Conservation (phyloP, 2,113 vertebrate genomes). For the Cricetomys ansorgei region DNA sequence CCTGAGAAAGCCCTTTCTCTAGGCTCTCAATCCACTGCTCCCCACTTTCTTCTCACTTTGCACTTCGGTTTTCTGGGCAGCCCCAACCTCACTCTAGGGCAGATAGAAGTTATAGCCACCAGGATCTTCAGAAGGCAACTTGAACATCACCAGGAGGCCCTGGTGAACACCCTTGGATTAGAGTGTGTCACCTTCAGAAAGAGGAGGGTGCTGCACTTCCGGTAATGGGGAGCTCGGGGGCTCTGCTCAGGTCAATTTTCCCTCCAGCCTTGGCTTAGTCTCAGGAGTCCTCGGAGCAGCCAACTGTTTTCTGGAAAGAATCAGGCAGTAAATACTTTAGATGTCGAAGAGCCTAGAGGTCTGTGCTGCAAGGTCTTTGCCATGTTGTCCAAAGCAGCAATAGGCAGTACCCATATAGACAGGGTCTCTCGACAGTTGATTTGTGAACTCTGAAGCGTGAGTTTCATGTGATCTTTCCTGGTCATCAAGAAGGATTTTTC, state of each 20-base stretch:
- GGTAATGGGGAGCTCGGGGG: background rate
- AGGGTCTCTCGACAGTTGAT: background rate
- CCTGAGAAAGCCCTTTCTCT: background rate
- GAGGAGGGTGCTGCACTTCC: background rate
- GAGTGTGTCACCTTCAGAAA: background rate
- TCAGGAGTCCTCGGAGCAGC: background rate
- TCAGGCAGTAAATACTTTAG: background rate
- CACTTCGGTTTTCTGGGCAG: conserved; percentile 17
- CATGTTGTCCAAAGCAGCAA: background rate
- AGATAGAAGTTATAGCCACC: background rate
- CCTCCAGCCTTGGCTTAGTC: background rate
- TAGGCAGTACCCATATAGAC: background rate
- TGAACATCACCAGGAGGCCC: background rate
- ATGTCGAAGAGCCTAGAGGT: background rate
- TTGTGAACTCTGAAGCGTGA: background rate
- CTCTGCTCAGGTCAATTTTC: background rate
- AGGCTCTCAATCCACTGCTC: background rate
- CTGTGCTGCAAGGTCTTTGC: background rate
- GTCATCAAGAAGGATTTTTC: background rate
- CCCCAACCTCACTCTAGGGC: background rate
- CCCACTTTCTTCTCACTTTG: background rate
- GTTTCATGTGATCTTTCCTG: background rate
- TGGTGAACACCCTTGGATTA: background rate
- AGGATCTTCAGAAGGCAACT: background rate
- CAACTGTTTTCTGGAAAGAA: background rate